Evolutionary conservation across 2,888 invertebrate species (phyloP).

Genomic region (Drosophila dives): DNA sequence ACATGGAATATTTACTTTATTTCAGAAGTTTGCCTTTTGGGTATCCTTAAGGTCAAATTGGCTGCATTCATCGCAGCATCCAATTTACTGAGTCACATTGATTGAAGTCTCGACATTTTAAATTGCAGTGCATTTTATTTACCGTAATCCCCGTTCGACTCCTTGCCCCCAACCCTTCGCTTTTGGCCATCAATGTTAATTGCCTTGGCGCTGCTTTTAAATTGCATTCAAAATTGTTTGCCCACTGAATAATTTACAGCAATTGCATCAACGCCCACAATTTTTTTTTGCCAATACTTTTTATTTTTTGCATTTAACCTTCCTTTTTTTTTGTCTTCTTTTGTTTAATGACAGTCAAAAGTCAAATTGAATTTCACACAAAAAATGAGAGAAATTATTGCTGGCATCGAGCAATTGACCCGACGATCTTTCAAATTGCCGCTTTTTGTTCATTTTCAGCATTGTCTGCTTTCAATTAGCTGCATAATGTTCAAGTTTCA

Average conservation of each 20-base stretch:
- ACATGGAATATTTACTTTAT: not conserved
- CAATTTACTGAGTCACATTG: slow-evolving; percentile 49
- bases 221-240: slow-evolving; percentile 55
- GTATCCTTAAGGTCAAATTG: slow-evolving; percentile 3
- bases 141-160: not conserved
- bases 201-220: slow-evolving; percentile 53
- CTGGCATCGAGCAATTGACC: slow-evolving; percentile 32
- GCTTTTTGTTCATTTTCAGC: slow-evolving; percentile 2
- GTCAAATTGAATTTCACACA: slow-evolving; percentile 67
- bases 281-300: slow-evolving; percentile 17
- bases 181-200: slow-evolving; percentile 64
- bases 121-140: slow-evolving; percentile 49
- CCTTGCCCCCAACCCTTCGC: not conserved
- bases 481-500: slow-evolving; percentile 71
- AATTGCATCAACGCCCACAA: slow-evolving; percentile 61
- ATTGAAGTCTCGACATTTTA: slow-evolving; percentile 66
- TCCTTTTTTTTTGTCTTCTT: slow-evolving; percentile 9
- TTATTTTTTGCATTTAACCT: not conserved
- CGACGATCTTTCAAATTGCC: slow-evolving; percentile 56
- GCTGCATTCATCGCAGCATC: slow-evolving; percentile 11
- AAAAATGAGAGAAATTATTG: slow-evolving; percentile 20
- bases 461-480: slow-evolving; percentile 70
- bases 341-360: slow-evolving; percentile 53
- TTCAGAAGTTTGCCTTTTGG: not conserved
- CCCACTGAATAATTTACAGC: slow-evolving; percentile 46